These are phyloP conservation scores for Gallinago undulata DNA, from an alignment of 2,113 vertebrate genomes.

Conservation along the genomic window DNA sequence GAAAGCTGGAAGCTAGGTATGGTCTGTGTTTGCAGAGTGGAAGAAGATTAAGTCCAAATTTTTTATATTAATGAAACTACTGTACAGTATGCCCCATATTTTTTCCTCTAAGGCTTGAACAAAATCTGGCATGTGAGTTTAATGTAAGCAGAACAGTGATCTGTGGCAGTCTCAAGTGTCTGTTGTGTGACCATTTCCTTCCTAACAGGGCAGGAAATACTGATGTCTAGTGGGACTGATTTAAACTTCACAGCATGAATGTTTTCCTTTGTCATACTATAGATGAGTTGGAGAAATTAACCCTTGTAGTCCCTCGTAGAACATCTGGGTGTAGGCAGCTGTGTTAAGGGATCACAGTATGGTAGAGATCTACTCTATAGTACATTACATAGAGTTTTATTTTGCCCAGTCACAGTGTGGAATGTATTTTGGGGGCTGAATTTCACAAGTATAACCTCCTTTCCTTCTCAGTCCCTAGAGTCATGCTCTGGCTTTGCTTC, in stretches of 20 bases:
- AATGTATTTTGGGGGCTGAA: neutral
- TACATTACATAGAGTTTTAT: neutral
- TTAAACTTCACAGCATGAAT: neutral
- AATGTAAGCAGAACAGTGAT: neutral
- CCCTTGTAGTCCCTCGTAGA: neutral
- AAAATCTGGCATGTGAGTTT: neutral
- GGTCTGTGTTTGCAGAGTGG: neutral
- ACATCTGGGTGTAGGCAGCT: neutral
- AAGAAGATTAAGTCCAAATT: neutral
- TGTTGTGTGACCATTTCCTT: neutral
- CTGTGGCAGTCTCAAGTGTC: neutral
- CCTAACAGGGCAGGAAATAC: neutral
- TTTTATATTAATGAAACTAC: neutral
- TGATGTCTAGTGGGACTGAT: neutral
- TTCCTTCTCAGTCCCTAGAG: neutral
- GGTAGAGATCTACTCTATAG: neutral
- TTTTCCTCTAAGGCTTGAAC: neutral
- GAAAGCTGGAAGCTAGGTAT: neutral
- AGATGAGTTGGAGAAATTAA: neutral
- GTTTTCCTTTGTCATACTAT: neutral
- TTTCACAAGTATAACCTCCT: neutral
- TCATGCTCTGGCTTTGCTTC: neutral
- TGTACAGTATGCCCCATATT: rapidly evolving
- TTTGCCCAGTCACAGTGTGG: neutral
- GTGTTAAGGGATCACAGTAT: neutral